Conservation (phyloP, 2,888 invertebrate genomes). For the Acanthococcus lagerstroemiae region DNA sequence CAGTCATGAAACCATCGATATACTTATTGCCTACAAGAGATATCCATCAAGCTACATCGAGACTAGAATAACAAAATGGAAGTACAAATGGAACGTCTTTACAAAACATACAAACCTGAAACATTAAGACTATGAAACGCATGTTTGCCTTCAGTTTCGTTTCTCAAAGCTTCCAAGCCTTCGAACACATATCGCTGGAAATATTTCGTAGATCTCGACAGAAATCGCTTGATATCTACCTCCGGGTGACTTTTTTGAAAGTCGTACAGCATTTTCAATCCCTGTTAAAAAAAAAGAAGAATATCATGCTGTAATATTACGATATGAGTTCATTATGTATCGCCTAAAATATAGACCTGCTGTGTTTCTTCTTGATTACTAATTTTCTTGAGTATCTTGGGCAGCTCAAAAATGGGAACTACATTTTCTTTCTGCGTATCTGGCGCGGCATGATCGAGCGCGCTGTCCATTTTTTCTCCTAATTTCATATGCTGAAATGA, state of each 20-base stretch:
- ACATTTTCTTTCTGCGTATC: too few species aligned
- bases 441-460: slow-evolving; percentile 52
- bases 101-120: too few species aligned
- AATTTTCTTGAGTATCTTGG: slow-evolving; percentile 82
- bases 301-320: too few species aligned
- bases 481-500: slow-evolving; percentile 45
- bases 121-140: too few species aligned
- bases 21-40: background rate
- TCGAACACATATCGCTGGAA: slow-evolving; percentile 79
- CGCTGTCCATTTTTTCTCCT: slow-evolving; percentile 49
- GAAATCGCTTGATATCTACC: slow-evolving; percentile 72
- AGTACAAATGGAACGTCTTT: too few species aligned
- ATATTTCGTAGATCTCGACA: slow-evolving; percentile 58
- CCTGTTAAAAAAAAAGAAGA: too few species aligned
- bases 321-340: too few species aligned
- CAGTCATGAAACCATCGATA: background rate
- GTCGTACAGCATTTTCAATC: slow-evolving; percentile 68
- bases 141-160: slow-evolving; percentile 19
- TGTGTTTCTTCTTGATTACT: slow-evolving; percentile 75
- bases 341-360: too few species aligned
- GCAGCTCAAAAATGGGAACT: too few species aligned
- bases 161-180: slow-evolving; percentile 56
- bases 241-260: slow-evolving; percentile 67
- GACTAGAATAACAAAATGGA: too few species aligned
- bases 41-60: too few species aligned